Evolutionary conservation across 2,113 vertebrate species (phyloP), one percentile per base, ranked within the genome.

Genomic region (Daphoenositta chrysoptera): DNA sequence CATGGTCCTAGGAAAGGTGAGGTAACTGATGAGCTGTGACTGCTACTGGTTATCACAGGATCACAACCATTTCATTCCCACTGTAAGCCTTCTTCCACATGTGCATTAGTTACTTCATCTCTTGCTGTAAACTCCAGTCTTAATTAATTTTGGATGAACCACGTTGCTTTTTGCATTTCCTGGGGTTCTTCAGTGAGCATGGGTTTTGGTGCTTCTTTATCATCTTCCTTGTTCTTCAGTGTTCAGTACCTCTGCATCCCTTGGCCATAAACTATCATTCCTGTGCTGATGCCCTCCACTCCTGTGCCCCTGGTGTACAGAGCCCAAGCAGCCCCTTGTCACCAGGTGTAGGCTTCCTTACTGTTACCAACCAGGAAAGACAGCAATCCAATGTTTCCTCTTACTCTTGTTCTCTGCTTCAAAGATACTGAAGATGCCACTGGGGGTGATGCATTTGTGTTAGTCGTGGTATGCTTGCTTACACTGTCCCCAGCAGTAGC

Each of bases 131-230:
- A 47, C 22, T 37, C 20, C 13, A n/a, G 31, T 20, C 28, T 42
- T 63, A 27, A 33, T 39, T 76, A 28, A 24, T 60, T 91, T 64
- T 51, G 18, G 24, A 60, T 44, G 7, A 79, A 63, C 7, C 4
- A 19, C 0, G 0, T 30, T 53, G 6, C 3, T 35, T 77, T 89
- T 71, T 17, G 2, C 51, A 21, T 51, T 50, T 57, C 17, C 12
- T 58, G 19, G 8, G 2, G 2, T 68, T 58, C n/a, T 81, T 56
- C 5, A 15, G 16, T 22, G 23, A 60, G 35, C 7, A 11, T 63
- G 10, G 4, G 1, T 57, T 89, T 54, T 66, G 23, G 4, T 79
- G 5, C 8, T 71, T 68, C 47, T 45, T 85, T 37, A 24, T 60
- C 20, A n/a, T 39, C 48, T 42, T 76, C 17, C 22, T 16, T 64